A percentile compares a stretch with the other conserved stretches of the same genome.
Evolutionary conservation across 1,140 invertebrate species (phyloP).

Genomic region (Vanessa atalanta): DNA sequence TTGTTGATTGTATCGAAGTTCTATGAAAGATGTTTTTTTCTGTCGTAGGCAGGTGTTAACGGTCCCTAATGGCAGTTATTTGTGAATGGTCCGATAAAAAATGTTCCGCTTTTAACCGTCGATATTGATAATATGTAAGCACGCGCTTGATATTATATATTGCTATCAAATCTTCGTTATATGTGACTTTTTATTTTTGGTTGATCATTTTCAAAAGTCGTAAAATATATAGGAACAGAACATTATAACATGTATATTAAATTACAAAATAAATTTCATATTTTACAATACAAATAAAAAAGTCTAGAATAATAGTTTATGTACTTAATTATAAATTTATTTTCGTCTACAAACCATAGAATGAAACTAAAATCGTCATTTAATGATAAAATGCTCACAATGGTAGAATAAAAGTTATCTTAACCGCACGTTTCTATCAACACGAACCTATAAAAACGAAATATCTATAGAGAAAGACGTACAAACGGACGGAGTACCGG

Average conservation of each 20-base stretch:
- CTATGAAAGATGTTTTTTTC: not conserved
- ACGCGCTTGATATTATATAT: conserved; percentile 25
- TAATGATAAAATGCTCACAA: not conserved
- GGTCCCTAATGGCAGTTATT: conserved; percentile 68
- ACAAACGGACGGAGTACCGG: conserved; percentile 6
- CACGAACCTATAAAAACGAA: conserved; percentile 1
- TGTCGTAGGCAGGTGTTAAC: conserved; percentile 64
- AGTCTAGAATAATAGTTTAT: too few relatives aligned
- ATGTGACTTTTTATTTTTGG: not conserved
- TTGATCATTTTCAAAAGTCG: not conserved
- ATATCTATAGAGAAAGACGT: conserved; percentile 2
- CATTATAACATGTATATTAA: too few relatives aligned
- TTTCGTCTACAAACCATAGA: too few relatives aligned
- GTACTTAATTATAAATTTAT: too few relatives aligned
- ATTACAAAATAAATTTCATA: too few relatives aligned
- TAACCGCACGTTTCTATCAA: conserved; percentile 4
- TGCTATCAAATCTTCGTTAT: not conserved
- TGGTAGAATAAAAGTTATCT: not conserved
- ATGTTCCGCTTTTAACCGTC: conserved; percentile 57
- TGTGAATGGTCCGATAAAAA: conserved; percentile 68
- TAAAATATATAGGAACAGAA: too few relatives aligned
- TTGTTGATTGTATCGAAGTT: not conserved
- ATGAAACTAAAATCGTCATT: too few relatives aligned
- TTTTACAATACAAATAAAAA: too few relatives aligned
- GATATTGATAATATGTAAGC: conserved; percentile 50